These are phyloP conservation scores for Tortrix viridana DNA, from an alignment of 2,888 invertebrate species.

Conservation along the genomic window DNA sequence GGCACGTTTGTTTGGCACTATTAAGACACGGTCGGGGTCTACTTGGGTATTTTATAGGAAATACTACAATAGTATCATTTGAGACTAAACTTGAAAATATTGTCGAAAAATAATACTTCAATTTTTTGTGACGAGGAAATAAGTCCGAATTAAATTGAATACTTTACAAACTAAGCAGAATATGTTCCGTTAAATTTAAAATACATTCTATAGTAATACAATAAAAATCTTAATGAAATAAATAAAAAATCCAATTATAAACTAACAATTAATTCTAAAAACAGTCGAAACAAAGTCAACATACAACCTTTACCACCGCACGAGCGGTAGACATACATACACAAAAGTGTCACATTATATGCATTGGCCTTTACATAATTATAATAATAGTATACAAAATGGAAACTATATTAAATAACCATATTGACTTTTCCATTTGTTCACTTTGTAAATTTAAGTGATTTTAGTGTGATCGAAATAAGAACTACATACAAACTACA, in stretches of 20 bases:
- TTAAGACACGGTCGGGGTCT: slow-evolving; percentile 64
- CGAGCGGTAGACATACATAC: slow-evolving; percentile 8
- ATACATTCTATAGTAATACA: slow-evolving; percentile 9
- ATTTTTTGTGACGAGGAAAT: slow-evolving; percentile 18
- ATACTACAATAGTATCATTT: background rate
- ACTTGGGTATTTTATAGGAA: slow-evolving; percentile 34
- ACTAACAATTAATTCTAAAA: slow-evolving; percentile 25
- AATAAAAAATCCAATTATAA: slow-evolving; percentile 23
- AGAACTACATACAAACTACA: background rate
- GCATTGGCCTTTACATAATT: slow-evolving; percentile 19
- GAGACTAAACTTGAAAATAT: background rate
- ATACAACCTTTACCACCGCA: slow-evolving; percentile 32
- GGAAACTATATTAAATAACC: background rate
- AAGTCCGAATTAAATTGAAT: slow-evolving; percentile 1
- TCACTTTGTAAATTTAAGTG: too few species aligned
- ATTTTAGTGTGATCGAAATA: too few species aligned
- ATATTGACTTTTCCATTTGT: background rate
- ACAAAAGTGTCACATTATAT: slow-evolving; percentile 17
- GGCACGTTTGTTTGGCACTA: slow-evolving; percentile 66
- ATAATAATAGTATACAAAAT: slow-evolving; percentile 11
- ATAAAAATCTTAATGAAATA: slow-evolving; percentile 24
- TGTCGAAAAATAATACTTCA: background rate
- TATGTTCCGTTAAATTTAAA: background rate
- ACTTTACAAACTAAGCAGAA: background rate
- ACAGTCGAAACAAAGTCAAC: slow-evolving; percentile 32